Conservation (phyloP, 92 coral and sea anemone species). For the Isaurus tuberculatus region DNA sequence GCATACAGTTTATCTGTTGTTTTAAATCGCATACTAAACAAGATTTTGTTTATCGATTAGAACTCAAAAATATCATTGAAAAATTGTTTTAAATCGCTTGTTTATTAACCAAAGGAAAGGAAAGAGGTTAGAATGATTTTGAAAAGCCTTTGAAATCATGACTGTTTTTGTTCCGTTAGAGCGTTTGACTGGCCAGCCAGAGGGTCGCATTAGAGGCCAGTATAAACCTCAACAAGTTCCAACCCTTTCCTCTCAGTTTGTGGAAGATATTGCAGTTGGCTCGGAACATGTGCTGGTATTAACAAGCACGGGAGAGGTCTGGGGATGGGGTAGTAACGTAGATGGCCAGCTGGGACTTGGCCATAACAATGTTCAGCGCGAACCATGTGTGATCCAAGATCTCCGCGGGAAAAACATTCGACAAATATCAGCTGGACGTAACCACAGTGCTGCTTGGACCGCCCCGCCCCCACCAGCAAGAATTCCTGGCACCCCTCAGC, state of each 20-base stretch:
- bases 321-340: constrained; percentile 91
- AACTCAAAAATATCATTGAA: too few species aligned
- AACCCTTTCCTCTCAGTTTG: constrained; percentile 74
- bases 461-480: constrained; percentile 77
- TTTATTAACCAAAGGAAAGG: too few species aligned
- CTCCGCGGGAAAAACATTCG: constrained; percentile 82
- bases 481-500: constrained; percentile 76
- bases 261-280: constrained; percentile 82
- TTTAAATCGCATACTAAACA: too few species aligned
- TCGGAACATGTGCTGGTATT: constrained; percentile 84
- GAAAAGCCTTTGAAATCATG: not conserved
- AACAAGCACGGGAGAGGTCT: constrained; percentile 88
- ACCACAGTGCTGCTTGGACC: constrained; percentile 90
- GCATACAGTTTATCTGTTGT: too few species aligned
- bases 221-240: constrained; percentile 85
- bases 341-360: constrained; percentile 91
- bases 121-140: too few species aligned
- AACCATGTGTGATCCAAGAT: constrained; percentile 73
- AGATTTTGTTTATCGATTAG: too few species aligned
- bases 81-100: too few species aligned
- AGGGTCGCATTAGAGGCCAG: constrained; percentile 85
- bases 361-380: constrained; percentile 79
- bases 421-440: constrained; percentile 86
- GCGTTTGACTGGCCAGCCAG: constrained; percentile 90
- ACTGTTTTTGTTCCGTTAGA: constrained; percentile 36